These are phyloP conservation scores for Trissoscelio sp. DNA, from an alignment of 2,888 invertebrate species.

Conservation along the genomic window DNA sequence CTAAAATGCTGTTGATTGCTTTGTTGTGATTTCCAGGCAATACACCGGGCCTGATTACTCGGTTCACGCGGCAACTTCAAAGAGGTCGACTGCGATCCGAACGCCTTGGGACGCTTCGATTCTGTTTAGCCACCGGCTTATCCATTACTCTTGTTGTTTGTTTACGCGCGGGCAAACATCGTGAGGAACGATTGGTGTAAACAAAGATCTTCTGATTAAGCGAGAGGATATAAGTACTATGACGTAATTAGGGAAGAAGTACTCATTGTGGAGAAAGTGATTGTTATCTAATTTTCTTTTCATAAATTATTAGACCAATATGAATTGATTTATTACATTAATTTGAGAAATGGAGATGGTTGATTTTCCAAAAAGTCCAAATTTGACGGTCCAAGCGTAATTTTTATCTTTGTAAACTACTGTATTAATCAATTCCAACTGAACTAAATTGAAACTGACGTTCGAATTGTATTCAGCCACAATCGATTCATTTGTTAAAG, in stretches of 20 bases:
- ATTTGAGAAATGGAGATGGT: too few relatives aligned
- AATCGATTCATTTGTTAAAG: conserved; percentile 32
- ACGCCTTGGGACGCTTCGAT: conserved; percentile 40
- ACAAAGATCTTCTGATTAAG: conserved; percentile 15
- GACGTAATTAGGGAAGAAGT: background rate
- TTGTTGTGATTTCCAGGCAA: conserved; percentile 38
- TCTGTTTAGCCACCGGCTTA: conserved; percentile 45
- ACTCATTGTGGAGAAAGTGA: too few relatives aligned
- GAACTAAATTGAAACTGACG: too few relatives aligned
- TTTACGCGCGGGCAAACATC: conserved; percentile 35
- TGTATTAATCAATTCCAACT: too few relatives aligned
- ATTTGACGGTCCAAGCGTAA: too few relatives aligned
- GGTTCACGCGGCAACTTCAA: conserved; percentile 40
- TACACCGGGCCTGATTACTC: conserved; percentile 24
- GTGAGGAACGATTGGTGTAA: conserved; percentile 9
- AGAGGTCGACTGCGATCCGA: conserved; percentile 19
- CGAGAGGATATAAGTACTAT: background rate
- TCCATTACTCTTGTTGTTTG: conserved; percentile 48
- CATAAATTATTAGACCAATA: too few relatives aligned
- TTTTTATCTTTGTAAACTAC: too few relatives aligned
- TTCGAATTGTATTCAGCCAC: too few relatives aligned
- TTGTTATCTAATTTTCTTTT: too few relatives aligned
- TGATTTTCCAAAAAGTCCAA: too few relatives aligned
- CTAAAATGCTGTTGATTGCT: conserved; percentile 39
- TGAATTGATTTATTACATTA: too few relatives aligned